phyloP scores from a whole-genome alignment of 2,113 vertebrate species.

The Hiodon tergisus region DNA sequence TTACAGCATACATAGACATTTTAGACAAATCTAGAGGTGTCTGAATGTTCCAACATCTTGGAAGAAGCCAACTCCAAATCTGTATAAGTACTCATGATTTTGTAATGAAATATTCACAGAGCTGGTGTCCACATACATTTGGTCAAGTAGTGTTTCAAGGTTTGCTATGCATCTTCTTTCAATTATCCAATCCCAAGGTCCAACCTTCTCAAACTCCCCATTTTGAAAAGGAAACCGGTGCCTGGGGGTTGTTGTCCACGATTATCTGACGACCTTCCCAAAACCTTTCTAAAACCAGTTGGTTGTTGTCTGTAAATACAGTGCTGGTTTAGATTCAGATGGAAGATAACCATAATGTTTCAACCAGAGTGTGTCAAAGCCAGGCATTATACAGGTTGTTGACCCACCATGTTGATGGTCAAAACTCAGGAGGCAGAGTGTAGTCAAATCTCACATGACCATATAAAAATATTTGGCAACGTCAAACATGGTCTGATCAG shows the following conservation, averaged over 20 bases:
- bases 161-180: too few species aligned
- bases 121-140: too few species aligned
- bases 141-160: too few species aligned
- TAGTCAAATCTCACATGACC: background rate
- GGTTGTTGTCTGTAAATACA: constrained; percentile 38
- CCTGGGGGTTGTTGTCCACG: background rate
- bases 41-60: too few species aligned
- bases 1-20: too few species aligned
- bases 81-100: too few species aligned
- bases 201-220: too few species aligned
- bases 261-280: background rate
- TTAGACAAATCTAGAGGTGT: too few species aligned
- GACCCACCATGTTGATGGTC: background rate
- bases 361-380: background rate
- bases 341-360: background rate
- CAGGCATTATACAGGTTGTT: background rate
- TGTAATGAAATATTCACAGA: too few species aligned
- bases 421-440: background rate
- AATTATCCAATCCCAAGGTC: too few species aligned
- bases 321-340: background rate
- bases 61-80: too few species aligned
- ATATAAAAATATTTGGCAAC: background rate
- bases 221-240: too few species aligned
- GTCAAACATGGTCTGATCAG: background rate
- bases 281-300: background rate